A percentile compares a stretch with the other conserved stretches of the same genome.
Evolutionary conservation across 2,888 invertebrate species (phyloP).

Genomic region (Pyrgus malvae): DNA sequence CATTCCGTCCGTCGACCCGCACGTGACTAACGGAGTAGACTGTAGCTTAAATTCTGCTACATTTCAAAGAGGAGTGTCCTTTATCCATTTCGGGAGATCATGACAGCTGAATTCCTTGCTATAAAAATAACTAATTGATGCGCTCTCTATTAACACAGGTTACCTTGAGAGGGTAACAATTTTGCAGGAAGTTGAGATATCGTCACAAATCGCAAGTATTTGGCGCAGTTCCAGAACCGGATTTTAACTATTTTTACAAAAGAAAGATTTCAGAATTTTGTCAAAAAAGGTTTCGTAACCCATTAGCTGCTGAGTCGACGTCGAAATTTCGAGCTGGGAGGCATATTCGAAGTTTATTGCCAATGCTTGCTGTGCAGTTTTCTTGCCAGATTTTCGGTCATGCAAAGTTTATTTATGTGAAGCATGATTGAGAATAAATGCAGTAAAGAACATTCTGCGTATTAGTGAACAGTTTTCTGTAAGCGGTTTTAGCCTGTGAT

Average conservation of each 20-base stretch:
- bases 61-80: too few relatives aligned
- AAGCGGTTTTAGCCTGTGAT: too few relatives aligned
- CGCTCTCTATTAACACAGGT: constrained; percentile 1
- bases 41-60: too few relatives aligned
- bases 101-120: too few relatives aligned
- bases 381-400: constrained; percentile 6
- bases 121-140: too few relatives aligned
- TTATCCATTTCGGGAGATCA: too few relatives aligned
- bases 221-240: constrained; percentile 16
- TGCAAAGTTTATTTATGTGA: not conserved
- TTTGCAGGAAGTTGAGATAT: constrained; percentile 27
- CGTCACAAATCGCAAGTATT: constrained; percentile 20
- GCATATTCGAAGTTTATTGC: constrained; percentile 7
- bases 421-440: too few relatives aligned
- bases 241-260: constrained; percentile 6
- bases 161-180: constrained; percentile 22
- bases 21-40: too few relatives aligned
- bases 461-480: too few relatives aligned
- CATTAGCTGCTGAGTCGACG: constrained; percentile 23
- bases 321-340: constrained; percentile 13
- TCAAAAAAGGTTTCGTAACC: constrained; percentile 24
- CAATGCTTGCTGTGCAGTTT: not conserved
- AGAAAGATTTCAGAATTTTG: constrained; percentile 21
- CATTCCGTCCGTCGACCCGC: too few relatives aligned
- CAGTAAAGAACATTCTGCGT: too few relatives aligned